phyloP scores from a whole-genome alignment of 1,140 invertebrate species.

The Scaptodrosophila lebanonensis region DNA sequence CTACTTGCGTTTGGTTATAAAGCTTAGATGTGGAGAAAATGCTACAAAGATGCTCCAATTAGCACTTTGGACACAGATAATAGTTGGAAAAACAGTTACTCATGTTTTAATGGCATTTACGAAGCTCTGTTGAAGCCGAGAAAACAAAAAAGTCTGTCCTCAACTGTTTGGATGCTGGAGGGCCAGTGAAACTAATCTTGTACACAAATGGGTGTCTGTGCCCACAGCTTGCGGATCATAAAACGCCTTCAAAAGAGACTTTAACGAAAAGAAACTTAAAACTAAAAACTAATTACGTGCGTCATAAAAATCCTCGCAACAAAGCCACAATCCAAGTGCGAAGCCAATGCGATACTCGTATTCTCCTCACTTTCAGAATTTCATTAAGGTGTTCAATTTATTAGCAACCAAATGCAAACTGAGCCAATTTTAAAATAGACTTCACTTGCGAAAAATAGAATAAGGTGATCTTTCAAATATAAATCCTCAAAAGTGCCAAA shows the following conservation, averaged over 20 bases:
- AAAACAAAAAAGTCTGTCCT: no score
- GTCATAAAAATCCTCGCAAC: conserved; percentile 55
- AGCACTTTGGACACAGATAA: conserved; percentile 73
- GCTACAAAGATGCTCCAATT: conserved; percentile 56
- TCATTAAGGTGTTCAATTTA: no score
- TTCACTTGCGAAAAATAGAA: no score
- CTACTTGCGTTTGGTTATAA: no score
- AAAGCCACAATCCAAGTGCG: conserved; percentile 54
- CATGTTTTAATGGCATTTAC: conserved; percentile 47
- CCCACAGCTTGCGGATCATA: conserved; percentile 43
- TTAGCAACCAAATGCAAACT: no score
- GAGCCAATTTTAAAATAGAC: no score
- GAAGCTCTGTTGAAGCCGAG: conserved; percentile 6
- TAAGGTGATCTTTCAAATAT: no score
- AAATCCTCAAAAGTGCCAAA: no score
- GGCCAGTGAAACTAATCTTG: conserved; percentile 26
- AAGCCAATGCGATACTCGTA: conserved; percentile 26
- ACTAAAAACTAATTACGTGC: conserved; percentile 62
- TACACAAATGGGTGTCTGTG: neutral
- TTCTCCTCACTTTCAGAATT: conserved; percentile 2
- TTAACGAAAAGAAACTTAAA: no score
- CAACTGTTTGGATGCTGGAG: no score
- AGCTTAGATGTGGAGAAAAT: conserved; percentile 8
- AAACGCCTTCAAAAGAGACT: conserved; percentile 44
- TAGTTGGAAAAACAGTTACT: conserved; percentile 64